These are phyloP conservation scores for Phytoseiulus persimilis DNA, from an alignment of 2,888 invertebrate species.

Conservation along the genomic window DNA sequence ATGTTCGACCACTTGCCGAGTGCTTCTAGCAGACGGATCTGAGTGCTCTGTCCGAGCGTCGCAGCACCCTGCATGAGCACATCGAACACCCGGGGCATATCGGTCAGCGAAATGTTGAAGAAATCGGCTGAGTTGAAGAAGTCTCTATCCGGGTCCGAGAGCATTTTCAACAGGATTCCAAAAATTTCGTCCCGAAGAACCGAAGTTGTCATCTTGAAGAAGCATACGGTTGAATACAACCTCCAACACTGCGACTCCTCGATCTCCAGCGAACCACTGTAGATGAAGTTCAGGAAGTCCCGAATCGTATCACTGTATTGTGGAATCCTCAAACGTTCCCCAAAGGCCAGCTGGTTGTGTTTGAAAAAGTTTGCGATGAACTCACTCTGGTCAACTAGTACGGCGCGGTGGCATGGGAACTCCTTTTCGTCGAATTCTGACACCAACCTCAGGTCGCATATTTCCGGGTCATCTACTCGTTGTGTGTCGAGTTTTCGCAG, in stretches of 20 bases:
- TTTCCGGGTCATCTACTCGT: neutral
- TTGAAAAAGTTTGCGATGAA: neutral
- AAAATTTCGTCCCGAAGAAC: neutral
- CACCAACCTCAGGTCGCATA: neutral
- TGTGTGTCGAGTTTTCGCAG: neutral
- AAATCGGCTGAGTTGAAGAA: conserved; percentile 14
- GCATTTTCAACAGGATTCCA: neutral
- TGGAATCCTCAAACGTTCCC: neutral
- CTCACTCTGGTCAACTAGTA: neutral
- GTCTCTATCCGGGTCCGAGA: neutral
- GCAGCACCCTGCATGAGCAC: neutral
- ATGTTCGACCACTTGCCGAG: conserved; percentile 7
- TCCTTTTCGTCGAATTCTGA: neutral
- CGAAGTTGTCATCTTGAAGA: neutral
- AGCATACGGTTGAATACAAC: neutral
- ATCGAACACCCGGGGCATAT: conserved; percentile 9
- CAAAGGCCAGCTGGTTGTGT: neutral
- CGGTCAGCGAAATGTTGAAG: neutral
- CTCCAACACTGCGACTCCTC: neutral
- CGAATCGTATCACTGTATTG: neutral
- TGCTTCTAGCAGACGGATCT: neutral
- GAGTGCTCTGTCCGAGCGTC: neutral
- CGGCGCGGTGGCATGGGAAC: conserved; percentile 7
- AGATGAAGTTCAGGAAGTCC: conserved; percentile 1
- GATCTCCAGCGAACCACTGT: conserved; percentile 6